Base-by-base conservation (phyloP, 2,888 invertebrate species). In the Hipparchia semele region DNA sequence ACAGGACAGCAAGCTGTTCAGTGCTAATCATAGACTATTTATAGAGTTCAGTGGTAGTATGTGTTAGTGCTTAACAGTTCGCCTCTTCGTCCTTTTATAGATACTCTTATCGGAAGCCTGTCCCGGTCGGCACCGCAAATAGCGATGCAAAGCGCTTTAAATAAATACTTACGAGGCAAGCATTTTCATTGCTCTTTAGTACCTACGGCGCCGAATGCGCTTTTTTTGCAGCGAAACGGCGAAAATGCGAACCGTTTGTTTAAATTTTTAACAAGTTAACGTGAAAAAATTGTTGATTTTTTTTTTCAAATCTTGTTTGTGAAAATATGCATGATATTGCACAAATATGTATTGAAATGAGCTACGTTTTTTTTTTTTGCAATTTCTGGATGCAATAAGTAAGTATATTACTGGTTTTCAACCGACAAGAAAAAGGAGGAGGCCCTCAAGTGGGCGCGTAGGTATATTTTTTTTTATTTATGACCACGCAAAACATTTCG, bases 161-260 rank as follows among this genome's bases (percentile, higher is more conserved):
- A 82, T 83, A 82, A 83, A 85, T 81, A 82, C 82, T 82, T 39
- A 39, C 39, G 39, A 80, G 75, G 79, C 81, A 80, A 83, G 82
- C 81, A 83, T 83, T 84, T 79, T 49, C 84, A 82, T 82, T 82
- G 82, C 83, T 78, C 79, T 79, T 81, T 79, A 80, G 79, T 39
- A 39, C 3, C 3, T 39, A 80, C 33, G 53, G 39, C 70, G 49
- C 70, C 64, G 70, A 70, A 79, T 59, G 78, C 72, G 76, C 77
- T 73, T 76, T 39, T 23, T 73, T 70, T 74, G 73, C 76, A 51
- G 51, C 51, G 13, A 64, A 64, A 51, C 64, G 70, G 74, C 77
- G 79, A 83, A 81, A 80, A 84, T 84, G 84, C 80, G 83, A 82
- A 82, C 84, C 79, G 79, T 83, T 80, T 79, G 77, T 77, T 77